Percentiles rank a stretch among this genome's conserved stretches.
Conservation (phyloP, 2,113 vertebrate genomes). For the Podilymbus podiceps region DNA sequence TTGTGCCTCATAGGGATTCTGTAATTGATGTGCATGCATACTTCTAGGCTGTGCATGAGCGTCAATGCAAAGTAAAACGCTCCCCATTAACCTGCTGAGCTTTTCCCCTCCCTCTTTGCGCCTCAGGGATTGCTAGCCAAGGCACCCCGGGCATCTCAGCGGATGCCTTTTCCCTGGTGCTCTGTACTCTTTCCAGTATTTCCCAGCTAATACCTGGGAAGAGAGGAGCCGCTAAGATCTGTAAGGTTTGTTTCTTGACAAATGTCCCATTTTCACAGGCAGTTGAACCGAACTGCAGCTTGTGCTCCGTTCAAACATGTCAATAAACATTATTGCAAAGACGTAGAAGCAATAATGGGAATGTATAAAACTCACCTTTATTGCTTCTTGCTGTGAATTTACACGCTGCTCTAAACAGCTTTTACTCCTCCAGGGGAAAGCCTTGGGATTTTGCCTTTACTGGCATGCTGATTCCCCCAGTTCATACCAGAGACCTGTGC, state of each 20-base stretch:
- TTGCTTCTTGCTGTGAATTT: conserved; percentile 78
- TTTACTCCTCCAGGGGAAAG: conserved; percentile 67
- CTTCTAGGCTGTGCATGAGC: not conserved
- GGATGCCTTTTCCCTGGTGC: not conserved
- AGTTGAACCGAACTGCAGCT: conserved; percentile 80
- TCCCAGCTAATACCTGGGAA: conserved; percentile 56
- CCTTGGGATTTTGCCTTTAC: conserved; percentile 30
- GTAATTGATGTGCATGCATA: conserved; percentile 48
- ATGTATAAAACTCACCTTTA: conserved; percentile 81
- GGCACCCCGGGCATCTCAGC: not conserved
- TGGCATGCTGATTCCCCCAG: not conserved
- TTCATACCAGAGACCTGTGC: not conserved
- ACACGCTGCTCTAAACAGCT: conserved; percentile 70
- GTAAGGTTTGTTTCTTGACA: conserved; percentile 78
- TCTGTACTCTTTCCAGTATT: conserved; percentile 44
- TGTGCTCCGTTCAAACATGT: conserved; percentile 79
- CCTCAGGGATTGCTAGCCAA: not conserved
- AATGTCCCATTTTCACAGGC: conserved; percentile 83
- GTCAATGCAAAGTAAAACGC: conserved; percentile 16
- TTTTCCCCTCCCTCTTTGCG: not conserved
- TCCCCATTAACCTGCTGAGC: conserved; percentile 45
- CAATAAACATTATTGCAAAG: conserved; percentile 85
- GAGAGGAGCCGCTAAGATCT: conserved; percentile 57
- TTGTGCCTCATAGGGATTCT: conserved; percentile 50
- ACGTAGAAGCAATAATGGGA: conserved; percentile 77